Evolutionary conservation across 2,797 vertebrate species (phyloP), one percentile per base, ranked within the genome.

Genomic region (Eulemur rubriventer): DNA sequence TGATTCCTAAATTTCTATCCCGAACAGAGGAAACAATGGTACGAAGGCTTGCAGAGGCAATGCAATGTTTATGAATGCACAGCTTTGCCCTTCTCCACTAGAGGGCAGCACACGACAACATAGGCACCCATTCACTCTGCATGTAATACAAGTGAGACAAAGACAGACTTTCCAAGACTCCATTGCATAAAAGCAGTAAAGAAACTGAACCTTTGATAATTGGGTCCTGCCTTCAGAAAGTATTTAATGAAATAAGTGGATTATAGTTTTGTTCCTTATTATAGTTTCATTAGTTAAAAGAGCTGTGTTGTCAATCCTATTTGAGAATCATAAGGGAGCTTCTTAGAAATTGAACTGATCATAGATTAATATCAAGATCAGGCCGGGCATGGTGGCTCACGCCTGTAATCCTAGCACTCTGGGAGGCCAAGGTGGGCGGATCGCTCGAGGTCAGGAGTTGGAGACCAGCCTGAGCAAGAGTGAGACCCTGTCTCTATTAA

Each of bases 91-190:
- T 89, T 57, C 13, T 78, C 87, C 70, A 89, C 73, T 24, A 85
- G 94, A 65, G 79, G 17, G 86, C 92, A 95, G 76, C 88, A 63
- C 70, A 73, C 18, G 41, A 80, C 50, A 48, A 12, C 4, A 30
- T 18, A 52, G 72, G 26, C 61, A 59, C 2, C 41, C 7, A 3
- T 20, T 17, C 11, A 41, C 14, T 43, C 6, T 13, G 2, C 26
- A 35, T 33, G 16, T 10, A 41, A 11, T 4, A 10, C 17, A 52
- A 4, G 2, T 0, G 46, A 63, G 7, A 33, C 4, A 2, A 65
- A 80, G 43, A 30, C 69, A 30, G 9, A 20, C 20, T 4, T 46
- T 18, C 17, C 24, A n/a, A 80, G 30, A 18, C 43, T 30, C 17
- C 33, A 6, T 4, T 70, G 4, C 28, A 6, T 4, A 18, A 48